These are phyloP conservation scores for Indicator maculatus DNA, from an alignment of 2,113 vertebrate genomes.

Conservation along the genomic window DNA sequence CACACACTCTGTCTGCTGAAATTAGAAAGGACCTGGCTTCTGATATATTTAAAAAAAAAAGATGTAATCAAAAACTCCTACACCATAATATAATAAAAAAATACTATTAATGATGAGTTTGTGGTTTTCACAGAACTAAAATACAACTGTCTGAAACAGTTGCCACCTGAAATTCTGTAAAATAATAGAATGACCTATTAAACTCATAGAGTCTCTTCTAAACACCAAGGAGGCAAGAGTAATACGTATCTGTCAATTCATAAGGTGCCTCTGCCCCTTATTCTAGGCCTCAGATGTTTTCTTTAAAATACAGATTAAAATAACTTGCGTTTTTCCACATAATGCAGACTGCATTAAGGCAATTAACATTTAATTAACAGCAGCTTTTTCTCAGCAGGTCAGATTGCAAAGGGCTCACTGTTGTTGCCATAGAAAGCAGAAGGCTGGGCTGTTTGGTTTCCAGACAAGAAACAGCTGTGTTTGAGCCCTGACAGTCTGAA, in stretches of 20 bases:
- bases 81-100: background rate
- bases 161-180: background rate
- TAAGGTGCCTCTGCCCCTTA: slow-evolving; percentile 5
- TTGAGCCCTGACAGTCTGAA: slow-evolving; percentile 57
- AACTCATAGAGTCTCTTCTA: background rate
- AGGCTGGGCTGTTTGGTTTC: slow-evolving; percentile 59
- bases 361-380: slow-evolving; percentile 93
- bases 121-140: slow-evolving; percentile 14
- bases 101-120: background rate
- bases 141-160: background rate
- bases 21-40: background rate
- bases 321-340: slow-evolving; percentile 71
- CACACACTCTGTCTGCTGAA: background rate
- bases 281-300: slow-evolving; percentile 65
- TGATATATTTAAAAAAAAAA: background rate
- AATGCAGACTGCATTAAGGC: slow-evolving; percentile 78
- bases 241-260: background rate
- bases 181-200: background rate
- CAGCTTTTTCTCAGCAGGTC: slow-evolving; percentile 82
- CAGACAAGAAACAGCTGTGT: slow-evolving; percentile 64
- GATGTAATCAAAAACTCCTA: background rate
- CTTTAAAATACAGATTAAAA: slow-evolving; percentile 76
- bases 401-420: slow-evolving; percentile 75
- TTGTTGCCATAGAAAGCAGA: slow-evolving; percentile 72
- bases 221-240: background rate